Base-by-base conservation (phyloP, 2,888 invertebrate genomes). In the Heliconius ismenius region DNA sequence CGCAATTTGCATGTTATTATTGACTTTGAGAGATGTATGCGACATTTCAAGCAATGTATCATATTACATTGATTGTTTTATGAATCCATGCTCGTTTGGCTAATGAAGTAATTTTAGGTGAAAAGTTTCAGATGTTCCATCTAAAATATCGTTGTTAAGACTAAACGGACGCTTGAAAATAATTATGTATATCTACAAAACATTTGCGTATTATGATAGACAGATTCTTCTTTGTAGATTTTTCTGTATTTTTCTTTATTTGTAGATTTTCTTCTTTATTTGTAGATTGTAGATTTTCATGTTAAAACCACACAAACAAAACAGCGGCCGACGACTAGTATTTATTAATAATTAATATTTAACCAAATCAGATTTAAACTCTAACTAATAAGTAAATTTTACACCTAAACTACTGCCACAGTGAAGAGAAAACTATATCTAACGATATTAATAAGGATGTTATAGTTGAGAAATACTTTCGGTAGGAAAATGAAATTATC, bases 401-500 rank as follows among this genome's bases (percentile, higher is more conserved):
- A 43, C 43, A 4, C 4, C 15, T 3, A 11, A 60, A 24, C 24
- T 26, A 84, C 80, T 15, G 43, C 43, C 43, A 43, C 15, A 4
- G 4, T 18, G 77, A 63, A 73, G 68, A 83, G 84, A 86, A 86
- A 84, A 87, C 87, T 73, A 60, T 76, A 60, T 70, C 21, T 60
- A 18, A 39, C 72, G 21, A 54, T 18, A 43, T 32, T 63, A 76
- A 76, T 73, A 69, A 75, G 65, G 65, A 79, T 76, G 78, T 77
- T 74, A 77, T 62, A 75, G 79, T 80, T 81, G 73, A 77, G 80
- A 69, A 78, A 81, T 79, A 10, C n/a, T 58, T 58, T 58, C 73
- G 65, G 74, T 77, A 74, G 78, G 79, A 80, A 82, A 81, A 79
- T 81, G 80, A 84, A 85, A 87, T 91, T 91, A 90, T 88, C 91